These are phyloP conservation scores for Ceryle rudis DNA, from an alignment of 2,797 vertebrate genomes.

Conservation along the genomic window DNA sequence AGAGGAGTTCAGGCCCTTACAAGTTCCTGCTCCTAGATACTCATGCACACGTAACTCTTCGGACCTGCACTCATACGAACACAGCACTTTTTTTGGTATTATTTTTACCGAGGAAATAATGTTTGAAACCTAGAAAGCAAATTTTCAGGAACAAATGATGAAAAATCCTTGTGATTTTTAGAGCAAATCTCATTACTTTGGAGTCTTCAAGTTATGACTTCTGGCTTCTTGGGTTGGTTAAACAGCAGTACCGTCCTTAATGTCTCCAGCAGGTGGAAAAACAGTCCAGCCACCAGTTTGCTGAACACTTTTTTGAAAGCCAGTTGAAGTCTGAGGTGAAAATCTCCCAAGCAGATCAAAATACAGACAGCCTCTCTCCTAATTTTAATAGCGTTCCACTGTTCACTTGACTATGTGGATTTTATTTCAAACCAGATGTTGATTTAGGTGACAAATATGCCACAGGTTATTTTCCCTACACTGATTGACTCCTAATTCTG, in stretches of 20 bases:
- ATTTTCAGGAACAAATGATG: background rate
- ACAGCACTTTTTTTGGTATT: background rate
- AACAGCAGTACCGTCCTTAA: background rate
- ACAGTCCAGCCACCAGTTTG: background rate
- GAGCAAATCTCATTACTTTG: background rate
- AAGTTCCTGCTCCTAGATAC: background rate
- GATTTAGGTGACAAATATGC: background rate
- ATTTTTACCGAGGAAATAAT: background rate
- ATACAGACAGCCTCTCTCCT: constrained; percentile 36
- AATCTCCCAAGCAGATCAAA: constrained; percentile 33
- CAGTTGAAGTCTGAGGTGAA: background rate
- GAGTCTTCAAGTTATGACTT: background rate
- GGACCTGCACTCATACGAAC: background rate
- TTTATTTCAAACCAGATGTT: background rate
- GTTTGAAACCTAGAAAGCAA: background rate
- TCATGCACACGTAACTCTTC: rapidly evolving
- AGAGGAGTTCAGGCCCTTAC: background rate
- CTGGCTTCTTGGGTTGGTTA: background rate
- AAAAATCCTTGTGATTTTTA: background rate
- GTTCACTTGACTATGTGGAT: background rate
- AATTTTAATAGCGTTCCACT: constrained; percentile 11
- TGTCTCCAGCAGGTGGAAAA: background rate
- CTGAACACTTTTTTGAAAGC: background rate
- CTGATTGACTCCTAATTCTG: background rate
- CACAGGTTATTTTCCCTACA: background rate